A percentile compares a stretch with the other conserved stretches of the same genome.
Conservation (phyloP, 2,797 vertebrate species). For the Octomys mimax region DNA sequence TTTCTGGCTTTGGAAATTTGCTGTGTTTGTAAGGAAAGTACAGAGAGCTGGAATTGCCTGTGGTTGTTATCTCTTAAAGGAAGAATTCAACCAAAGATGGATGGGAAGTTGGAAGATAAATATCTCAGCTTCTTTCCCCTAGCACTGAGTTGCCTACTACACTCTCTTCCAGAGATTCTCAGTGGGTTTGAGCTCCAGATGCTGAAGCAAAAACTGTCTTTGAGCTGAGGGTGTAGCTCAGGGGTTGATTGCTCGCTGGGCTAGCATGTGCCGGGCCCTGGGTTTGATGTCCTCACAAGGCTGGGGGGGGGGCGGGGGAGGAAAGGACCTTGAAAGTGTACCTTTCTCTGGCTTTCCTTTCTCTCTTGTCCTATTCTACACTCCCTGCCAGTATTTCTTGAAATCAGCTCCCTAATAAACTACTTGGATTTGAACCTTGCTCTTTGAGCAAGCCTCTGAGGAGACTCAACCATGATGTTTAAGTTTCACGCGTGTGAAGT, state of each 20-base stretch:
- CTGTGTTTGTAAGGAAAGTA: background rate
- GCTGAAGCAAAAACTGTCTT: background rate
- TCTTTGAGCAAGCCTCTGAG: background rate
- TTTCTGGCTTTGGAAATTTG: background rate
- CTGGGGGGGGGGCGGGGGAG: rapidly evolving
- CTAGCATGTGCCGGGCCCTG: background rate
- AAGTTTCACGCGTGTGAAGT: slow-evolving; percentile 15
- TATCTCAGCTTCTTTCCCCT: background rate
- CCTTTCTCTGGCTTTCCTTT: slow-evolving; percentile 21
- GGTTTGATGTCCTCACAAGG: background rate
- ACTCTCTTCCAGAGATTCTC: background rate
- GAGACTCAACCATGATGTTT: background rate
- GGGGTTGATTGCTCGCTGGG: background rate
- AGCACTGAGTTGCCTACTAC: background rate
- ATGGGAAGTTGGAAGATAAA: background rate
- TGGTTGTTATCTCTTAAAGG: background rate
- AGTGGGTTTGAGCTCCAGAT: background rate
- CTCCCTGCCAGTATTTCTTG: background rate
- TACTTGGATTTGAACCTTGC: slow-evolving; percentile 10
- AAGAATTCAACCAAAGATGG: background rate
- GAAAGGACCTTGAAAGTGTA: background rate
- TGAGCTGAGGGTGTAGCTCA: background rate
- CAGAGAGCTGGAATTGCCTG: background rate
- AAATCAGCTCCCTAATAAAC: background rate
- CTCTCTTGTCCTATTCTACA: background rate